Evolutionary conservation across 1,140 invertebrate species (phyloP), one percentile per base, ranked within the genome.

Genomic region (Callitettix versicolor): DNA sequence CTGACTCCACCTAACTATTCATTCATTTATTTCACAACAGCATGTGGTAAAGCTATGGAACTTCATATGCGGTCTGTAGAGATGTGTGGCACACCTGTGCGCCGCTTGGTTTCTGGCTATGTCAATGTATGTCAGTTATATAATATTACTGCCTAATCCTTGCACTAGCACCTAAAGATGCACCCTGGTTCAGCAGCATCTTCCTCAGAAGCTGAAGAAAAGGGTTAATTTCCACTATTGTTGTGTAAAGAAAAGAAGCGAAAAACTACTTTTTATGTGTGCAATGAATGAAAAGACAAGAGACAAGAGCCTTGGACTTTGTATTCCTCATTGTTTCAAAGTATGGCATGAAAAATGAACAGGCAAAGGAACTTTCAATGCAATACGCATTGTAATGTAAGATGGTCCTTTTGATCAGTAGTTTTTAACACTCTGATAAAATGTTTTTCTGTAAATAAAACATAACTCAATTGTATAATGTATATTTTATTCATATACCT

Each of bases 401-500:
- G 3, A 18, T 41, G 14, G 38, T 41, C 38, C 14, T 41, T 41
- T 41, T 18, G 3, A n/a, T 18, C 14, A 4, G 14, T 12, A 41
- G 14, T 14, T 5, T 14, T 41, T n/a, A 36, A 36, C 34, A 36
- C 38, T 41, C 14, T 41, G 38, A 41, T 12, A 41, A 44, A 17
- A 44, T 44, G 42, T 44, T 9, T 44, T 44, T 20, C 3, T 18
- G 3, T 44, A 18, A 44, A 44, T 44, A 15, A 20, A 44, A 44
- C 12, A 9, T 44, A 44, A 44, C 18, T 18, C 18, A 18, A 44
- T 18, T 44, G 42, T 44, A 44, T 44, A 12, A 44, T 44, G 42
- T 44, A 17, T 44, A 18, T 44, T 44, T 44, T 44, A 44, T 44
- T 44, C 20, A 44, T 20, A 44, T 20, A 44, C 42, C 42, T 44